These are phyloP conservation scores for Brachionus angularis DNA, from an alignment of 1,140 invertebrate species.

Conservation along the genomic window DNA sequence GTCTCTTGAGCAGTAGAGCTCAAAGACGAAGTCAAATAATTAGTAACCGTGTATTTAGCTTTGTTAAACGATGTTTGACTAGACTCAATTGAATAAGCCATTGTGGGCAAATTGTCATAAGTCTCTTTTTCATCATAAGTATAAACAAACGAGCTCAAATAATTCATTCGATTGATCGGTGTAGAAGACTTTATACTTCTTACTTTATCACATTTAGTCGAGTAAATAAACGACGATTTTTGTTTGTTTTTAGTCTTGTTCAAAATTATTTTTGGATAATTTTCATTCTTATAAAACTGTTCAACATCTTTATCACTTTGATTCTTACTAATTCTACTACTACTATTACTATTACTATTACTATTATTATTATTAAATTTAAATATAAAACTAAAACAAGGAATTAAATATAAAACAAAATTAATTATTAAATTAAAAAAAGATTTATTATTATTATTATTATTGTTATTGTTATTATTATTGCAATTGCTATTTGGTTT, in stretches of 20 bases:
- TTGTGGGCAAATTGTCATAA: constrained; percentile 7
- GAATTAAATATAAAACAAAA: neutral
- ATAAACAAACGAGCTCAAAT: constrained; percentile 26
- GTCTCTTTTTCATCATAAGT: constrained; percentile 33
- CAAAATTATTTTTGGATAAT: constrained; percentile 3
- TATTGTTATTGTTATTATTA: too few species aligned
- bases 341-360: too few species aligned
- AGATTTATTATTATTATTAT: too few species aligned
- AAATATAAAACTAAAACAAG: neutral
- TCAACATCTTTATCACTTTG: too few species aligned
- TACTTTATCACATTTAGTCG: too few species aligned
- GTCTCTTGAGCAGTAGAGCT: too few species aligned
- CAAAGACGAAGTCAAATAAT: neutral
- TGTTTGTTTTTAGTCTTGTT: too few species aligned
- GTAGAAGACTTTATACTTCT: constrained; percentile 11
- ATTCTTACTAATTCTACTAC: too few species aligned
- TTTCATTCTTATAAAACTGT: too few species aligned
- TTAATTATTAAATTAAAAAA: neutral
- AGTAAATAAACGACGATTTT: too few species aligned
- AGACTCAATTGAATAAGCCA: constrained; percentile 17
- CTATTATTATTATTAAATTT: too few species aligned
- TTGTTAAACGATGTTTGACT: constrained; percentile 32
- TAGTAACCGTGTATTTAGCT: constrained; percentile 24
- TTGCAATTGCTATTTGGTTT: neutral
- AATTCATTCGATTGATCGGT: neutral